Base-by-base conservation (phyloP, 2,113 vertebrate genomes). In the Rhabdornis inornatus region DNA sequence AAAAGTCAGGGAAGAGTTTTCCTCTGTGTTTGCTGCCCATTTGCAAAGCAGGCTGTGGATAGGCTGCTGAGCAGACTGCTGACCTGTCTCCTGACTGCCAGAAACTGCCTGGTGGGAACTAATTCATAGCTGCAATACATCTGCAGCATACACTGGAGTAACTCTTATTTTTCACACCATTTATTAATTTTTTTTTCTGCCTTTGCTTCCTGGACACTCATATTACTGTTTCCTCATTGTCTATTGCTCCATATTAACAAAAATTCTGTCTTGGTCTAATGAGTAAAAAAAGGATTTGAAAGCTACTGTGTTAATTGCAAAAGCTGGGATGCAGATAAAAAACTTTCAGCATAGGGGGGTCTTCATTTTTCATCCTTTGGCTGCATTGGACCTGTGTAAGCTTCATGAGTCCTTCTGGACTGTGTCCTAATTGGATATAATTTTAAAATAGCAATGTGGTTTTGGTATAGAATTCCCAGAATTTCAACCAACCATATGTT, bases 321-420 rank as follows among this genome's bases (percentile, higher is more conserved):
- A 65, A 44, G 8, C 7, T 57, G 50, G 4, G 11, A 60, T 57
- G 30, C 2, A 68, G 6, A 5, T 35, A 28, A 80, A 50, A 44
- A 45, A 7, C 3, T 4, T 22, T 49, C 33, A 21, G 6, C 14
- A 14, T 42, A 14, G 57, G 25, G 11, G 28, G 56, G 12, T 16
- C 27, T 64, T 77, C 2, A 45, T n/a, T 64, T 40, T 72, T 92
- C 47, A 60, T 44, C 11, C 4, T 75, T 80, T 35, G 45, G 4
- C 5, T 50, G 28, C 3, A 3, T 42, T 91, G 16, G 12, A 21
- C 24, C 83, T 4, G 1, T 1, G 0, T 50, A 64, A 72, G 4
- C 45, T 8, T 40, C 27, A 35, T 40, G n/a, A 17, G 10, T 42
- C 13, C 39, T 52, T 56, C 13, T 70, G 27, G n/a, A 7, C 13